phyloP scores from a whole-genome alignment of 2,113 vertebrate species.

The Anseranas semipalmata region DNA sequence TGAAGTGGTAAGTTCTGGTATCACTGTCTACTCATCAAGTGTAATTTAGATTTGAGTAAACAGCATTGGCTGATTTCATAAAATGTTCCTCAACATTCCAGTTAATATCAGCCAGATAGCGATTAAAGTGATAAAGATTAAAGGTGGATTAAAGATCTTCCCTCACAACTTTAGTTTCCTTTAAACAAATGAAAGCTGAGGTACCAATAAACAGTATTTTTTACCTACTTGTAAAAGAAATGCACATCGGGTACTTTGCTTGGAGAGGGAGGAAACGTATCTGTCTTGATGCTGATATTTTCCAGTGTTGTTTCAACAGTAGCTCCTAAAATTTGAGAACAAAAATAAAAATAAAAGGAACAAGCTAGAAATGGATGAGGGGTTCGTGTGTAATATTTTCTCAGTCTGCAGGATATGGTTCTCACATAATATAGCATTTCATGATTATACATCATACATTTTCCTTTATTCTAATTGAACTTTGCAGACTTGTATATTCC shows the following conservation, averaged over 20 bases:
- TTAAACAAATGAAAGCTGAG: neutral
- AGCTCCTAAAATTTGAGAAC: conserved; percentile 80
- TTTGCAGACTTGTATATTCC: neutral
- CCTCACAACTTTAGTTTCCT: neutral
- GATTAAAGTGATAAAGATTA: neutral
- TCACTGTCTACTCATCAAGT: neutral
- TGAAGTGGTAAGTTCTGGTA: neutral
- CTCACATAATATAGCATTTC: neutral
- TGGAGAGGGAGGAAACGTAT: conserved; percentile 78
- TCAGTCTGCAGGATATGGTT: neutral
- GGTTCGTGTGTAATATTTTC: neutral
- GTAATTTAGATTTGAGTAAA: neutral
- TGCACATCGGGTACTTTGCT: conserved; percentile 87
- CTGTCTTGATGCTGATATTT: conserved; percentile 81
- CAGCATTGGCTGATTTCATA: neutral
- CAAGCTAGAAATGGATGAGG: neutral
- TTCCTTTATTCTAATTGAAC: neutral
- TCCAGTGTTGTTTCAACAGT: conserved; percentile 81
- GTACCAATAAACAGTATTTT: neutral
- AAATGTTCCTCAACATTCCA: neutral
- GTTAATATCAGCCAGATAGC: neutral
- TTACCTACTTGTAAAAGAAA: conserved; percentile 93
- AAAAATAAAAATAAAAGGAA: neutral
- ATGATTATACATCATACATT: neutral
- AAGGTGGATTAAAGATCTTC: neutral